phyloP scores from a whole-genome alignment of 2,797 vertebrate species.

The Rhinatrema bivittatum region DNA sequence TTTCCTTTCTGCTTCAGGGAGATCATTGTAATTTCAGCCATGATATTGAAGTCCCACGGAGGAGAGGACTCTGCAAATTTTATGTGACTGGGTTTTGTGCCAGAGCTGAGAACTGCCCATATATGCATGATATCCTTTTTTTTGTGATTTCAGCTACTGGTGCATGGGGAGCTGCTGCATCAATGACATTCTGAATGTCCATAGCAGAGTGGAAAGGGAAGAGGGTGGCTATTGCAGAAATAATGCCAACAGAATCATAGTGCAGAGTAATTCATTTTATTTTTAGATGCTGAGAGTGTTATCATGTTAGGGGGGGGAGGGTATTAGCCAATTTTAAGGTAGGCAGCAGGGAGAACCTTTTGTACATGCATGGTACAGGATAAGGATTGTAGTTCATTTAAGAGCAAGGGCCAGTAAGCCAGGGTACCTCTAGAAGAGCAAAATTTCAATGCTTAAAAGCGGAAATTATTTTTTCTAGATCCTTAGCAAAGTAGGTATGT shows the following conservation, averaged over 20 bases:
- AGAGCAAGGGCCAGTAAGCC: too few species aligned
- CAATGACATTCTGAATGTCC: fast-evolving
- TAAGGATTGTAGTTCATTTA: too few species aligned
- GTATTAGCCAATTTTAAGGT: too few species aligned
- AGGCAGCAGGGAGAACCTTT: fast-evolving
- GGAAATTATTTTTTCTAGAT: too few species aligned
- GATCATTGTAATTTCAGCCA: slow-evolving; percentile 97
- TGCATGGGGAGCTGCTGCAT: fast-evolving
- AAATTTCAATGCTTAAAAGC: too few species aligned
- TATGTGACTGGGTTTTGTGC: slow-evolving; percentile 94
- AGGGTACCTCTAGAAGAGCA: too few species aligned
- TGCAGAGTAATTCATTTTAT: neutral
- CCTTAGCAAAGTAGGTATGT: too few species aligned
- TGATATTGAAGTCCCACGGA: slow-evolving; percentile 89
- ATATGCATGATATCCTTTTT: slow-evolving; percentile 97
- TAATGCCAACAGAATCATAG: too few species aligned
- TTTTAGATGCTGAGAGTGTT: too few species aligned
- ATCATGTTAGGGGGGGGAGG: too few species aligned
- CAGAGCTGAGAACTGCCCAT: slow-evolving; percentile 86
- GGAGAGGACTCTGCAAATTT: slow-evolving; percentile 94
- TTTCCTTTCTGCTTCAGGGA: slow-evolving; percentile 61
- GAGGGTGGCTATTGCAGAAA: too few species aligned
- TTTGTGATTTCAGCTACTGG: fast-evolving
- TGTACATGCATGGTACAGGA: neutral
- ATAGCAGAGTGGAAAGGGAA: fast-evolving